These are phyloP conservation scores for Coryphaenoides rupestris DNA, from an alignment of 2,113 vertebrate species.

Conservation along the genomic window DNA sequence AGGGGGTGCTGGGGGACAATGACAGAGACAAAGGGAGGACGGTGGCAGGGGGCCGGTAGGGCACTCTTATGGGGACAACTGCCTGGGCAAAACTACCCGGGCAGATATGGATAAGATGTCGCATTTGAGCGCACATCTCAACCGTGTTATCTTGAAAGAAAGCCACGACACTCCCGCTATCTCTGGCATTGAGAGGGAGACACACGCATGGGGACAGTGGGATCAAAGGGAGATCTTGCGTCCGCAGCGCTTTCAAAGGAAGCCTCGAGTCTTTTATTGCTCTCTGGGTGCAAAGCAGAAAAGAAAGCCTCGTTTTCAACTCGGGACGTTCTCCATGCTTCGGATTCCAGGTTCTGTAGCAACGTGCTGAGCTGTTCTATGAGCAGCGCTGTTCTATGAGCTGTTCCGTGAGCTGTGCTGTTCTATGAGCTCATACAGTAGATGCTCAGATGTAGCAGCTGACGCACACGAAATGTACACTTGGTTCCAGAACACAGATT, in stretches of 20 bases:
- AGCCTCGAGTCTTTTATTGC: constrained; percentile 37
- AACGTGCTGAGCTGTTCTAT: constrained; percentile 15
- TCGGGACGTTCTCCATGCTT: constrained; percentile 22
- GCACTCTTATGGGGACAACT: constrained; percentile 48
- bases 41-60: constrained; percentile 28
- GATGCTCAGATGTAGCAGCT: too few species aligned
- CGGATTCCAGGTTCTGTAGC: constrained; percentile 9
- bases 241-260: constrained; percentile 38
- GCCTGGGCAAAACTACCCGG: constrained; percentile 60
- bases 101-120: constrained; percentile 68
- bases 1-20: constrained; percentile 34
- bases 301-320: constrained; percentile 28
- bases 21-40: constrained; percentile 39
- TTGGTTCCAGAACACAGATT: not conserved
- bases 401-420: too few species aligned
- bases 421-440: too few species aligned
- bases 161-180: constrained; percentile 46
- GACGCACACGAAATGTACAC: too few species aligned
- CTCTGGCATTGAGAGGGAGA: constrained; percentile 40
- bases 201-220: constrained; percentile 38
- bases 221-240: constrained; percentile 55
- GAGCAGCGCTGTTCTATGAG: too few species aligned
- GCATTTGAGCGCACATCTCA: constrained; percentile 43
- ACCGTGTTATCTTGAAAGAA: constrained; percentile 56
- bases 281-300: constrained; percentile 18